These are phyloP conservation scores for Augochlora pura DNA, from an alignment of 1,140 invertebrate species.

Conservation along the genomic window DNA sequence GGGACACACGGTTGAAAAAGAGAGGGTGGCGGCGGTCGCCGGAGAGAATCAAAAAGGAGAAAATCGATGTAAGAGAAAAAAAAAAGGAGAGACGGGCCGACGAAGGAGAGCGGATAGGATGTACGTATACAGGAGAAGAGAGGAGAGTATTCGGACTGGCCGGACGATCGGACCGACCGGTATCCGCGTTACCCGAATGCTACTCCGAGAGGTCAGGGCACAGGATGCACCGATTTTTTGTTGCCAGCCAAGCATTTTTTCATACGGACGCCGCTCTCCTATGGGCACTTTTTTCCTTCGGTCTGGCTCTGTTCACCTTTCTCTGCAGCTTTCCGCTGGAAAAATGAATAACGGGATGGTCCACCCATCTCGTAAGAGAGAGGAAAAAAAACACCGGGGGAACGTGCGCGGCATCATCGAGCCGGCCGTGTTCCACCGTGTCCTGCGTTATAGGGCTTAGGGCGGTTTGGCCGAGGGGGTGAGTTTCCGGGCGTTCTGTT, in stretches of 20 bases:
- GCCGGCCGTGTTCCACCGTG: slow-evolving; percentile 16
- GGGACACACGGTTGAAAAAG: slow-evolving; percentile 54
- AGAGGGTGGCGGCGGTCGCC: slow-evolving; percentile 33
- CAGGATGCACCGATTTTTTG: slow-evolving; percentile 67
- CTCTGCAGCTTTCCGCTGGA: slow-evolving; percentile 34
- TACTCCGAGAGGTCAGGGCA: slow-evolving; percentile 52
- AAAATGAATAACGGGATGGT: slow-evolving; percentile 74
- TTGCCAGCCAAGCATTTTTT: slow-evolving; percentile 48
- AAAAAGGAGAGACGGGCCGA: background rate
- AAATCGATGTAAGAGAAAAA: background rate
- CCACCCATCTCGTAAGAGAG: slow-evolving; percentile 9
- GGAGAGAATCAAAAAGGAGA: background rate
- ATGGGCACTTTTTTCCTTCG: slow-evolving; percentile 20
- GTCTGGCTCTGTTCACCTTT: background rate
- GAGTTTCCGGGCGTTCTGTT: background rate
- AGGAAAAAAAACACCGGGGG: slow-evolving; percentile 35
- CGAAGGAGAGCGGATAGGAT: slow-evolving; percentile 30
- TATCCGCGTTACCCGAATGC: slow-evolving; percentile 37
- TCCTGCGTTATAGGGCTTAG: background rate
- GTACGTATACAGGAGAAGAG: slow-evolving; percentile 28
- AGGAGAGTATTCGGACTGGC: slow-evolving; percentile 33
- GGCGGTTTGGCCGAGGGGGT: background rate
- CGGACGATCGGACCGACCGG: slow-evolving; percentile 54
- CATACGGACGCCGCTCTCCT: background rate
- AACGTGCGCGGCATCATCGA: slow-evolving; percentile 61